A percentile compares a stretch with the other conserved stretches of the same genome.
Conservation (phyloP, 2,888 invertebrate species). For the Prosopocoilus inquinatus region DNA sequence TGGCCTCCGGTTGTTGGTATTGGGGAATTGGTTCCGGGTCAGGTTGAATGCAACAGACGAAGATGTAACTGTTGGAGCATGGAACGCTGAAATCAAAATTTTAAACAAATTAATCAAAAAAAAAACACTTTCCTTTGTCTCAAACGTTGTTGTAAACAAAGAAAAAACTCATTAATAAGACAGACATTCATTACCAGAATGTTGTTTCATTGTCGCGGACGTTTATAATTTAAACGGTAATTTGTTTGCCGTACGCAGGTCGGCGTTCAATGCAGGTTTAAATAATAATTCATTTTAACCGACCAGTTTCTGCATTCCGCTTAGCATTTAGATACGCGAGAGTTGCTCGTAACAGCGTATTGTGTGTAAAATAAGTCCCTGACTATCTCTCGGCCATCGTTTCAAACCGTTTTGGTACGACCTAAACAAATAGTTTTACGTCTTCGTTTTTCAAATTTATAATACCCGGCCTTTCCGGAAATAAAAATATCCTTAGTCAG, state of each 20-base stretch:
- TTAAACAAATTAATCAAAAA: not conserved
- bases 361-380: not conserved
- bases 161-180: not conserved
- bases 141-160: not conserved
- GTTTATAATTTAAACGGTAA: conserved; percentile 2
- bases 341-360: not conserved
- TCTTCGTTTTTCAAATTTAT: too few species aligned
- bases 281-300: conserved; percentile 2
- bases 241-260: conserved; percentile 1
- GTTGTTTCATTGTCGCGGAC: conserved; percentile 3
- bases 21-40: conserved; percentile 6
- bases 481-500: too few species aligned
- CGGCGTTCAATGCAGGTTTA: not conserved
- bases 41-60: conserved; percentile 26
- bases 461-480: too few species aligned
- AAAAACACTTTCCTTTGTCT: not conserved
- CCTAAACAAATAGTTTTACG: too few species aligned
- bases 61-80: conserved; percentile 25
- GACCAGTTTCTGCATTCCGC: conserved; percentile 2
- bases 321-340: not conserved
- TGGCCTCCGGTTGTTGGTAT: too few species aligned
- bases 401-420: too few species aligned
- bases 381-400: too few species aligned
- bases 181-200: conserved; percentile 4
- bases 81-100: conserved; percentile 20